Base-by-base conservation (phyloP, 1,140 invertebrate species). In the Megalonaias nervosa region DNA sequence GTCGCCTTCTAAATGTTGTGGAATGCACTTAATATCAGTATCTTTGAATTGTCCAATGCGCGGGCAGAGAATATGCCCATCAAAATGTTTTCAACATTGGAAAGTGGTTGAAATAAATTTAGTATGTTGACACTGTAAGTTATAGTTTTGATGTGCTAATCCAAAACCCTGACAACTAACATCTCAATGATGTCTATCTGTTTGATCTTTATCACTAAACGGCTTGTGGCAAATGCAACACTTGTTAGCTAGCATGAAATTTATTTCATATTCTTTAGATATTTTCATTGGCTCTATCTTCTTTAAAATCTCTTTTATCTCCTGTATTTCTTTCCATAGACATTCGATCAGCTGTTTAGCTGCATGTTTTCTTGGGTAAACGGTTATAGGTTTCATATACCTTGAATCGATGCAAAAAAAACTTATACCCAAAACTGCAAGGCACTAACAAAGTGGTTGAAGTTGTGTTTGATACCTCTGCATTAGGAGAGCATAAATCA, bases 81-180 rank as follows among this genome's bases (percentile, higher is more conserved):
- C 88, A 84, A 90, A 91, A 6, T 82, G 84, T 38, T 70, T 38
- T 90, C 77, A 83, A 90, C 91, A 79, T n/a, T 91, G 90, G 74
- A 92, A 89, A 73, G 88, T 79, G 59, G 91, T 77, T n/a, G 90
- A 87, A 71, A 89, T 74, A 71, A n/a, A n/a, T 17, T 61, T 71
- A 13, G 58, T 26, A 12, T 71, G 57, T 15, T 61, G 6, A 60
- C 69, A 71, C 6, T 59, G 26, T 12, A 71, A 26, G 16, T 71
- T 71, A 21, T 21, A 71, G 2, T 14, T 15, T 9, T 72, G 31
- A 72, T 60, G 59, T 17, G 71, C 71, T 19, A 16, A 23, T n/a
- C 60, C 68, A 48, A 72, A 38, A 38, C 38, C 26, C 16, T 72
- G 3, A 9, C 60, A 59, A 17, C 60, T 72, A 1, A 72, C 16